phyloP scores from a whole-genome alignment of 2,113 vertebrate species.

The Campylomormyrus tamandua region DNA sequence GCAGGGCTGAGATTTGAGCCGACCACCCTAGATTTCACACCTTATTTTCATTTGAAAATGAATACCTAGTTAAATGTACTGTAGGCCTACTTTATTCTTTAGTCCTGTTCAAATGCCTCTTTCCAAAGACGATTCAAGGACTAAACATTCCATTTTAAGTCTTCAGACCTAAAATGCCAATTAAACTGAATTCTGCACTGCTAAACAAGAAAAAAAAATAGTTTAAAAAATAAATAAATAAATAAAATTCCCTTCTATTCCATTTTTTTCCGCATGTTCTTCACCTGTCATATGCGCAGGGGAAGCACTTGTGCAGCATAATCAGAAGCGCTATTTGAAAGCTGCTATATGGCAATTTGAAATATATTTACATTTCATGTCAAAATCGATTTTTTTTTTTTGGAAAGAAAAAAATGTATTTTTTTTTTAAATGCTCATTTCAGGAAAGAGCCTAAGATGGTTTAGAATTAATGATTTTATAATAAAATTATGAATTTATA shows the following conservation, averaged over 20 bases:
- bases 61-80: background rate
- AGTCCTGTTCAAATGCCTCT: background rate
- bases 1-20: background rate
- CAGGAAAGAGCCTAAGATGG: background rate
- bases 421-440: background rate
- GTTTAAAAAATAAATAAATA: background rate
- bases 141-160: background rate
- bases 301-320: background rate
- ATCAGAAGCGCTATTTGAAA: background rate
- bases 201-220: background rate
- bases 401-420: background rate
- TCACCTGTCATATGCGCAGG: background rate
- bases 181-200: background rate
- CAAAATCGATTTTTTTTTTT: background rate
- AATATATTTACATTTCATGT: background rate
- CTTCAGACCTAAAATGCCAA: background rate
- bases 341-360: background rate
- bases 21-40: background rate
- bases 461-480: background rate
- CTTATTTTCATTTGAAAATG: background rate
- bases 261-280: background rate
- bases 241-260: background rate
- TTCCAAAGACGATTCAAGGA: background rate
- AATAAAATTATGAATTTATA: background rate
- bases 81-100: background rate